Conservation (phyloP, 2,797 vertebrate genomes). For the Selene dorsalis region DNA sequence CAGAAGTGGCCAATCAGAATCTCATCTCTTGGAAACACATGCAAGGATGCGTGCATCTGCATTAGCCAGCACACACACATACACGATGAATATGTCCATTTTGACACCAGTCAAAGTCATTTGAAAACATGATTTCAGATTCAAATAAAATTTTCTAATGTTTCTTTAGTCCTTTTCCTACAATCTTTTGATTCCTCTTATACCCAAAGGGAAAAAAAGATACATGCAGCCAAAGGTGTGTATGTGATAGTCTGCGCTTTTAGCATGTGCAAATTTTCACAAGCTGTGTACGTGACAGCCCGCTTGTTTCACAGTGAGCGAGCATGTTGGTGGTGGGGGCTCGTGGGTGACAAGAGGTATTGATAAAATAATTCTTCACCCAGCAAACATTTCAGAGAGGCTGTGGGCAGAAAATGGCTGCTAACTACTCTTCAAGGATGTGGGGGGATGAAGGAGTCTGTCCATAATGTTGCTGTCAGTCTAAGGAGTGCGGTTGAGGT, state of each 20-base stretch:
- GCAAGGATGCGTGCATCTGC: background rate
- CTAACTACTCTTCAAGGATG: slow-evolving; percentile 68
- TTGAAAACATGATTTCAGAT: background rate
- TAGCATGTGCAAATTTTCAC: slow-evolving; percentile 39
- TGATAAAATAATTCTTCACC: slow-evolving; percentile 68
- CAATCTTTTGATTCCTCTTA: background rate
- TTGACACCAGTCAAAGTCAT: background rate
- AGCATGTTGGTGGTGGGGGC: slow-evolving; percentile 15
- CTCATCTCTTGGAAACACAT: slow-evolving; percentile 50
- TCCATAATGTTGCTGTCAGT: slow-evolving; percentile 56
- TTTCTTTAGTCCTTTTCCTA: background rate
- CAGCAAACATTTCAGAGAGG: slow-evolving; percentile 55
- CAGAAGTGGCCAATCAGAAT: slow-evolving; percentile 38
- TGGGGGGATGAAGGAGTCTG: slow-evolving; percentile 34
- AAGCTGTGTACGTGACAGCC: slow-evolving; percentile 42
- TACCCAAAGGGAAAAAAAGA: background rate
- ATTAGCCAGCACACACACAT: background rate
- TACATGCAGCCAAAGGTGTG: slow-evolving; percentile 7
- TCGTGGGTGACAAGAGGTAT: slow-evolving; percentile 62
- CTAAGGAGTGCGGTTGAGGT: slow-evolving; percentile 50
- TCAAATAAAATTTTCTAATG: background rate
- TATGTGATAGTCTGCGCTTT: slow-evolving; percentile 16
- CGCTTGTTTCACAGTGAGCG: slow-evolving; percentile 48
- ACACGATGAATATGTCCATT: background rate
- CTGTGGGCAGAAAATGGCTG: slow-evolving; percentile 66